Conservation (phyloP, 2,797 vertebrate genomes). For the Urosaurus nigricauda region DNA sequence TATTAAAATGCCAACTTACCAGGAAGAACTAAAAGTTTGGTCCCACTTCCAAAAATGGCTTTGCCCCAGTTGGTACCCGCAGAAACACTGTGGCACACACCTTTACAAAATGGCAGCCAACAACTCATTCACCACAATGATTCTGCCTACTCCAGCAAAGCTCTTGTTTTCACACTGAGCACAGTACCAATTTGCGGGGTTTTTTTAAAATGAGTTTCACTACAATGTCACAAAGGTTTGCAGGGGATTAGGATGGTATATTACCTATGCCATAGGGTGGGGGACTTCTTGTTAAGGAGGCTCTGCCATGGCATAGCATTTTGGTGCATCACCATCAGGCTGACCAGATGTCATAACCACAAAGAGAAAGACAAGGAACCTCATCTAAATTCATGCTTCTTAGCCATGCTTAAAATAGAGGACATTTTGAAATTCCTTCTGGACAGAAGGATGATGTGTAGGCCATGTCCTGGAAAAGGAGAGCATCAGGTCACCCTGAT, state of each 20-base stretch:
- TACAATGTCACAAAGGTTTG: background rate
- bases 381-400: too few species aligned
- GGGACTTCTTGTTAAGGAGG: background rate
- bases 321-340: background rate
- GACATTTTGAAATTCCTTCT: too few species aligned
- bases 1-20: constrained; percentile 57
- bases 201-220: background rate
- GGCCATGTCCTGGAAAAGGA: too few species aligned
- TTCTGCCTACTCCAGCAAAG: background rate
- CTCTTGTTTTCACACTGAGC: background rate
- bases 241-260: background rate
- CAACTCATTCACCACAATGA: background rate
- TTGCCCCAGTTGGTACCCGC: fast-evolving
- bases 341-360: too few species aligned
- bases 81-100: constrained; percentile 36
- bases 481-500: too few species aligned
- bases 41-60: constrained; percentile 60
- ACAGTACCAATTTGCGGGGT: background rate
- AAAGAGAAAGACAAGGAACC: too few species aligned
- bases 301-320: background rate
- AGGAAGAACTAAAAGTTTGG: constrained; percentile 56
- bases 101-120: constrained; percentile 53
- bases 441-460: too few species aligned
- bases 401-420: too few species aligned
- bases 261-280: background rate